A percentile compares a stretch with the other conserved stretches of the same genome.
These are phyloP conservation scores for Nycticorax nycticorax DNA, from an alignment of 2,113 vertebrate genomes.

Conservation along the genomic window DNA sequence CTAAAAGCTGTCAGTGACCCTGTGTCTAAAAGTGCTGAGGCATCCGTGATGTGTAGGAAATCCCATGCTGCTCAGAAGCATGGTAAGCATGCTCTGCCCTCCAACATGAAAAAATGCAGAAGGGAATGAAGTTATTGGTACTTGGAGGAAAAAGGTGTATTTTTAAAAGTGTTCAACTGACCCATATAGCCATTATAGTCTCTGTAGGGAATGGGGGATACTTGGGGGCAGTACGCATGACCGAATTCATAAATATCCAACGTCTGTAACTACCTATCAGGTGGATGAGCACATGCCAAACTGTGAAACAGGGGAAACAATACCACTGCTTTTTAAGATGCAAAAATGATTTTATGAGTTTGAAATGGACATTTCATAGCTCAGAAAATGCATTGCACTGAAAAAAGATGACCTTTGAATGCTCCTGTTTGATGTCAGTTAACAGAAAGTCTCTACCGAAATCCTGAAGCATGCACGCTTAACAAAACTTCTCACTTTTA, in stretches of 20 bases:
- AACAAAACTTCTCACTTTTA: neutral
- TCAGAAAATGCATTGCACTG: neutral
- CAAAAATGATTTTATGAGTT: neutral
- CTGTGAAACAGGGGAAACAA: neutral
- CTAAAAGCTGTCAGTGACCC: neutral
- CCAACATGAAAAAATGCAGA: neutral
- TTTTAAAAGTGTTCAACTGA: neutral
- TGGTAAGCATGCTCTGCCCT: rapidly evolving
- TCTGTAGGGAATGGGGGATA: neutral
- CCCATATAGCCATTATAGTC: neutral
- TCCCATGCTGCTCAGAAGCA: neutral
- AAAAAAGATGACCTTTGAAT: neutral
- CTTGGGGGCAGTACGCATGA: neutral
- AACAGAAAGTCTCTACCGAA: neutral
- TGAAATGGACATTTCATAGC: neutral
- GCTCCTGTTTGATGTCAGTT: neutral
- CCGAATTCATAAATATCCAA: neutral
- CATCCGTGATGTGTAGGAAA: neutral
- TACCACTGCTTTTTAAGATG: neutral
- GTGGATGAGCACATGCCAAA: neutral
- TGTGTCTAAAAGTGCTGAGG: neutral
- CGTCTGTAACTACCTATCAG: neutral
- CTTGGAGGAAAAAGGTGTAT: neutral
- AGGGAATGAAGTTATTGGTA: neutral
- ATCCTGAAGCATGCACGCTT: neutral